Percentiles rank a stretch among this genome's conserved stretches.
Evolutionary conservation across 2,797 vertebrate species (phyloP).

Genomic region (Acrossocheilus fasciatus): DNA sequence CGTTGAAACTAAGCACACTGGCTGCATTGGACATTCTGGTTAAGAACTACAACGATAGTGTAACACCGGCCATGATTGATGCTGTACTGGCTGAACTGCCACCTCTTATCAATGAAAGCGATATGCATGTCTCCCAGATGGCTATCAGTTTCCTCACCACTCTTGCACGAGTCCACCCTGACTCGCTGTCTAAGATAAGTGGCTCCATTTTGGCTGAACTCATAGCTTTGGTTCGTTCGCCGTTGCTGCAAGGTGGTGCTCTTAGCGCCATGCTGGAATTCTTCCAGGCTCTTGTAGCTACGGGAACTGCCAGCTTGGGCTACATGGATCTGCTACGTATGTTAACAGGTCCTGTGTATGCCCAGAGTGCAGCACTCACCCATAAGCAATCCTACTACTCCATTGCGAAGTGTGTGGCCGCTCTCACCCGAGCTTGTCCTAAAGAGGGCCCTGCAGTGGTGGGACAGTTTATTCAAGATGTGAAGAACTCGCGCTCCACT

Average conservation of each 20-base stretch:
- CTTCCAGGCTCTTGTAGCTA: slow-evolving; percentile 94
- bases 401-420: slow-evolving; percentile 98
- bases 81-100: slow-evolving; percentile 97
- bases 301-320: slow-evolving; percentile 90
- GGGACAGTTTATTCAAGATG: slow-evolving; percentile 98
- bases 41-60: slow-evolving; percentile 89
- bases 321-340: slow-evolving; percentile 99
- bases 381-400: slow-evolving; percentile 99
- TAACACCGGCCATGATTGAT: slow-evolving; percentile 97
- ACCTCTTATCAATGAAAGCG: slow-evolving; percentile 96
- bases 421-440: slow-evolving; percentile 95
- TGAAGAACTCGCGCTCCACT: slow-evolving; percentile 98
- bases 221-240: slow-evolving; percentile 93
- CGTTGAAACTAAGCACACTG: slow-evolving; percentile 94
- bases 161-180: slow-evolving; percentile 94
- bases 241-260: slow-evolving; percentile 95
- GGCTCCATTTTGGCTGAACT: slow-evolving; percentile 96
- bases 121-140: slow-evolving; percentile 99
- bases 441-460: slow-evolving; percentile 96
- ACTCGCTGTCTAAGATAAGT: slow-evolving; percentile 94
- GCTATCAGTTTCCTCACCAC: slow-evolving; percentile 98
- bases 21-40: slow-evolving; percentile 96
- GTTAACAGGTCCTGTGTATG: slow-evolving; percentile 96
- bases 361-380: slow-evolving; percentile 91
- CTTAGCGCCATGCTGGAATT: slow-evolving; percentile 98